Evolutionary conservation across 2,888 invertebrate species (phyloP), one percentile per base, ranked within the genome.

Genomic region (Dendrolimus houi): DNA sequence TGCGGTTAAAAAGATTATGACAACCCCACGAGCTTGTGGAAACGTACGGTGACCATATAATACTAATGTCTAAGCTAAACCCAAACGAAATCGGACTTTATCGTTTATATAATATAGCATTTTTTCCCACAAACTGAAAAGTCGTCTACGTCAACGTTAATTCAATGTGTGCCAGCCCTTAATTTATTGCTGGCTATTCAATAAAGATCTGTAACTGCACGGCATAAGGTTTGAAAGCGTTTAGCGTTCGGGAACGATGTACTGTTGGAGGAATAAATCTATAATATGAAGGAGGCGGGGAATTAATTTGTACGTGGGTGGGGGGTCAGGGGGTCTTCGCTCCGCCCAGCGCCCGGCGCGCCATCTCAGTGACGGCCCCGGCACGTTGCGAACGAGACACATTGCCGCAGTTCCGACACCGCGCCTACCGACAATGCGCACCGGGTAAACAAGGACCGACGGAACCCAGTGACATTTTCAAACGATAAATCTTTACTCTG

Each of bases 261-360:
- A 81, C 81, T 74, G 83, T 79, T 79, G 77, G 77, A 79, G 81
- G 75, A 87, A 89, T 90, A 89, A 89, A 89, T 89, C 89, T 90
- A 89, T 89, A 89, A 89, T 89, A 89, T 88, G 87, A 85, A 85
- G 81, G 85, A 81, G 90, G 90, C 89, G 89, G 86, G 76, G 85
- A 85, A 83, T 85, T 85, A 83, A 85, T 87, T 85, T 82, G 78
- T 71, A 69, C 63, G 68, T 67, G 74, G 80, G 86, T 79, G 75
- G 80, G 83, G 80, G 79, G 29, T 70, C 73, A 77, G 81, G 83
- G 78, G 78, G 74, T 62, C 65, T 66, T 67, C 63, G 82, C 85
- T 68, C 85, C 87, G 86, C 86, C 87, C 81, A 66, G 72, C 72
- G 64, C 65, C 70, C 68, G 75, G 71, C 80, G 83, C 88, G 88